A percentile compares a stretch with the other conserved stretches of the same genome.
Conservation (phyloP, 2,113 vertebrate species). For the Rhodinocichla rosea region DNA sequence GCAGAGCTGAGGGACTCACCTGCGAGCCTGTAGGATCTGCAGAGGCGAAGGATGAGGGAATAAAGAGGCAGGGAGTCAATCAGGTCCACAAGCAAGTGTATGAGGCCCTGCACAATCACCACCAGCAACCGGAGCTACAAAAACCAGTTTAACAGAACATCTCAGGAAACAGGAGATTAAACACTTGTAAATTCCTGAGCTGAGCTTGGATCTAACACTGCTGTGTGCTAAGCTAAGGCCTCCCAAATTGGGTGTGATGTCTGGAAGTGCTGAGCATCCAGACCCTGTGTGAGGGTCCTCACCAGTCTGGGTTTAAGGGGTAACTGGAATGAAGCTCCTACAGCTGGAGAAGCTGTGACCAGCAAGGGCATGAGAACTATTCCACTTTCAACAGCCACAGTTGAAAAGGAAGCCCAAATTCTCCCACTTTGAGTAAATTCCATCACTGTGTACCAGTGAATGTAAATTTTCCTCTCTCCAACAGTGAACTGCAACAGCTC, state of each 20-base stretch:
- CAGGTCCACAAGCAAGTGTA: slow-evolving; percentile 87
- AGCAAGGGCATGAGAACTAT: background rate
- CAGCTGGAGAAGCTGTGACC: background rate
- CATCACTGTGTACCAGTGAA: background rate
- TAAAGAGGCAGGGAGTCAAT: slow-evolving; percentile 92
- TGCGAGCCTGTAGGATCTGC: slow-evolving; percentile 85
- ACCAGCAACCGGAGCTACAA: slow-evolving; percentile 89
- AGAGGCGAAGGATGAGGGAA: slow-evolving; percentile 84
- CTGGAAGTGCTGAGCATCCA: background rate
- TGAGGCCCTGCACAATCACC: slow-evolving; percentile 88
- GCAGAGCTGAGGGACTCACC: slow-evolving; percentile 68
- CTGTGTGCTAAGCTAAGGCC: background rate
- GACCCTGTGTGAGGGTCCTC: background rate
- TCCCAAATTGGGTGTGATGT: background rate
- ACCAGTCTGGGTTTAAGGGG: background rate
- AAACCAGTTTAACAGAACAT: background rate
- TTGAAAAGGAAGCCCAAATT: background rate
- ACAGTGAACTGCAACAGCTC: background rate
- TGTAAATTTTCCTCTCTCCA: background rate
- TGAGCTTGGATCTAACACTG: background rate
- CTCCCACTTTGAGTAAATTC: background rate
- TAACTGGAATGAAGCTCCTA: background rate
- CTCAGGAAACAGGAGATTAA: background rate
- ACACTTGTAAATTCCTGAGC: background rate
- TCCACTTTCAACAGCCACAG: background rate